Evolutionary conservation across 2,113 vertebrate genomes (phyloP).

Genomic region (Recurvirostra avosetta): DNA sequence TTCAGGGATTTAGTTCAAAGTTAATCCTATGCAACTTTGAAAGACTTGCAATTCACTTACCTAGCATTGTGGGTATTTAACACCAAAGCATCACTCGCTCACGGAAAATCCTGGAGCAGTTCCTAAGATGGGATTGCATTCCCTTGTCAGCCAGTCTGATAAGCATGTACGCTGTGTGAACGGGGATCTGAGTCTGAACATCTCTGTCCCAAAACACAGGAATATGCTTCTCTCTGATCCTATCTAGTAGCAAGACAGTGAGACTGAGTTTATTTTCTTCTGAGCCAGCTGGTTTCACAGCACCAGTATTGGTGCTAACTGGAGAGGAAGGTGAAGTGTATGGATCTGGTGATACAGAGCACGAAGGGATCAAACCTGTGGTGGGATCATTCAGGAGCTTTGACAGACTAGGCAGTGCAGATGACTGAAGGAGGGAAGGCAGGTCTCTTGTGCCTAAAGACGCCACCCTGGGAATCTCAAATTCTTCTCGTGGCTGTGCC

Average conservation of each 20-base stretch:
- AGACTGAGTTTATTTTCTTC: background rate
- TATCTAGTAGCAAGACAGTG: background rate
- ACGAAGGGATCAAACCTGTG: background rate
- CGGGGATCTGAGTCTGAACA: background rate
- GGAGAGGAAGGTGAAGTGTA: background rate
- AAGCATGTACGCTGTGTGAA: background rate
- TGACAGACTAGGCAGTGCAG: background rate
- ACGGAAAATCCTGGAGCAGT: background rate
- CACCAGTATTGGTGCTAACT: background rate
- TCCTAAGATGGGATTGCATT: background rate
- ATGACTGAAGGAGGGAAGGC: background rate
- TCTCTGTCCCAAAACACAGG: background rate
- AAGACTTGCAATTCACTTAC: background rate
- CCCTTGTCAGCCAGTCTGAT: background rate
- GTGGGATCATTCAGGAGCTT: background rate
- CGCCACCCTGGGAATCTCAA: background rate
- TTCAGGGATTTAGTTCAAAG: background rate
- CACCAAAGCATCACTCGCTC: background rate
- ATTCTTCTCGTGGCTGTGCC: background rate
- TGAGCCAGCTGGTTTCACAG: background rate
- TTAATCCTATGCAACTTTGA: background rate
- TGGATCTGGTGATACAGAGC: no score
- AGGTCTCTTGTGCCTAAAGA: background rate
- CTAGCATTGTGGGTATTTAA: background rate
- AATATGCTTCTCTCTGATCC: background rate